Percentiles rank a stretch among this genome's conserved stretches.
phyloP scores from a whole-genome alignment of 2,113 vertebrate genomes.

The Sceloporus undulatus region DNA sequence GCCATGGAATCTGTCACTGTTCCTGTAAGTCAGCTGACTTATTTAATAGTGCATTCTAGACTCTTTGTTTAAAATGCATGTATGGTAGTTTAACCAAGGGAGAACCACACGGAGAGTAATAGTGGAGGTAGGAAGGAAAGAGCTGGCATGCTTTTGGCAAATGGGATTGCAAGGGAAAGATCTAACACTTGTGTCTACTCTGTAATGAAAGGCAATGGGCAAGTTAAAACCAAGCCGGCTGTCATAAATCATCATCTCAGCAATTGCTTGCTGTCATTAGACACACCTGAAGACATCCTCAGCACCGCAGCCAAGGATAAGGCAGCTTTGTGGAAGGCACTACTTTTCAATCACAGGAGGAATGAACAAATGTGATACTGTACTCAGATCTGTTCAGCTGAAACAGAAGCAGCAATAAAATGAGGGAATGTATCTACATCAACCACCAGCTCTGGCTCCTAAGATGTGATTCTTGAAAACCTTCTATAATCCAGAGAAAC shows the following conservation, averaged over 20 bases:
- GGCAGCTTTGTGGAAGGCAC: conserved; percentile 4
- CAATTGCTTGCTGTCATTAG: conserved; percentile 17
- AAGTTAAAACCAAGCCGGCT: conserved; percentile 35
- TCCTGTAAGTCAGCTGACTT: too few species aligned
- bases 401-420: conserved; percentile 22
- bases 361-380: conserved; percentile 48
- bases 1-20: too few species aligned
- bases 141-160: conserved; percentile 1
- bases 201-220: conserved; percentile 46
- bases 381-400: conserved; percentile 19
- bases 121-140: neutral
- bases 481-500: neutral
- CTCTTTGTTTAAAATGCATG: too few species aligned
- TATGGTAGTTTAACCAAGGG: neutral
- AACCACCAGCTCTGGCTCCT: neutral
- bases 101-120: conserved; percentile 31
- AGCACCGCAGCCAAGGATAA: conserved; percentile 28
- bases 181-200: neutral
- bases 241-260: conserved; percentile 28
- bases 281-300: conserved; percentile 46
- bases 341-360: conserved; percentile 36
- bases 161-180: neutral
- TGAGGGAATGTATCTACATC: neutral
- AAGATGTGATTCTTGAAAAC: neutral
- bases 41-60: too few species aligned